Evolutionary conservation across 2,888 invertebrate genomes (phyloP), one percentile per base, ranked within the genome.

Genomic region (Linnaemya vulpina): DNA sequence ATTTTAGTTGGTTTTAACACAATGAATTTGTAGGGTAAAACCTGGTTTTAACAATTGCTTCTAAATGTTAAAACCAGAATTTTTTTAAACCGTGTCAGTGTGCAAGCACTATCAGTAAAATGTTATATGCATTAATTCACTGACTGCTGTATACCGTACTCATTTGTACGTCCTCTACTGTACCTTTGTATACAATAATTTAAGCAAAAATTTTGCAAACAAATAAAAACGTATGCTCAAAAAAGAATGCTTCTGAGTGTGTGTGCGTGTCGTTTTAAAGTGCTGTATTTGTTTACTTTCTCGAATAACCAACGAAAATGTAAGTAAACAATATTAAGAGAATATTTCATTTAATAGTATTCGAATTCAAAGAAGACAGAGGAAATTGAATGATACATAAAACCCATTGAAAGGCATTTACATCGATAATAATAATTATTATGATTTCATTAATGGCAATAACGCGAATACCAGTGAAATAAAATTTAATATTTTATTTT

Each of bases 281-380:
- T 38, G 43, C 10, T 38, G n/a, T n/a, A 30, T 51, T 40, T 30
- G 20, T 53, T 43, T 62, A 46, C n/a, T 11, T 60, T 62, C 9
- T 62, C 62, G n/a, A 60, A 38, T 38, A 38, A 49, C 5, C 10
- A 10, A 71, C 51, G 53, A 38, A 3, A 55, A 58, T 0, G 8
- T 17, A 35, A n/a, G 20, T 51, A n/a, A 40, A n/a, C 11, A n/a
- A n/a, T 35, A 51, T 20, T 20, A 53, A 51, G 62, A 40, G 38
- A 62, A 60, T 30, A 53, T 70, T 63, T 71, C n/a, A 78, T 13
- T 70, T 43, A 53, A 71, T 35, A 43, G 63, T 71, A 71, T 71
- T 53, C 46, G 55, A 73, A 43, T 53, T 17, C 9, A 17, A 20
- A 60, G 13, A 40, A 43, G 25, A 62, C 22, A 67, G 22, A 46